Percentiles rank a stretch among this genome's conserved stretches.
Evolutionary conservation across 2,888 invertebrate species (phyloP).

Genomic region (Linyphia triangularis): DNA sequence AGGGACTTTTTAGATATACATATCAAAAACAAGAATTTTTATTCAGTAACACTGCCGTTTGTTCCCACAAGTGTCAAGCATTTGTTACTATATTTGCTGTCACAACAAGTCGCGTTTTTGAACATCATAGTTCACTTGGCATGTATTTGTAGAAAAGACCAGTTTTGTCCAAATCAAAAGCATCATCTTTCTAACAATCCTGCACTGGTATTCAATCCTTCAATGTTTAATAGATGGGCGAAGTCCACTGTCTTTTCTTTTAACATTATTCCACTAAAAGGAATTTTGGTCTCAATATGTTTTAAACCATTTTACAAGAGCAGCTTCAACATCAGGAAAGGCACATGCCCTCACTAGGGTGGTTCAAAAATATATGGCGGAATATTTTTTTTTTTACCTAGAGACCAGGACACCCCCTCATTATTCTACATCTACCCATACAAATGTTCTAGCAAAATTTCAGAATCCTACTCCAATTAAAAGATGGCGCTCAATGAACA

Average conservation of each 20-base stretch:
- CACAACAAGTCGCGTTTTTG: background rate
- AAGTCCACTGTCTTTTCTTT: conserved; percentile 10
- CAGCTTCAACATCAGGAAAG: background rate
- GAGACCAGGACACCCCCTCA: too few relatives aligned
- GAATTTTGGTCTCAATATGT: too few relatives aligned
- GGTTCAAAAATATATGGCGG: too few relatives aligned
- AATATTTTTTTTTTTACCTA: too few relatives aligned
- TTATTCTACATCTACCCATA: too few relatives aligned
- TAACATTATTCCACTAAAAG: too few relatives aligned
- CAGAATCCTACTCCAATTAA: too few relatives aligned
- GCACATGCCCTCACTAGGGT: too few relatives aligned
- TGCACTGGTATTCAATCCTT: too few relatives aligned
- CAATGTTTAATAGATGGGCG: background rate
- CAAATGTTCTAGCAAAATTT: too few relatives aligned
- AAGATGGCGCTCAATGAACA: too few relatives aligned
- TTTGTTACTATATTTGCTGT: background rate
- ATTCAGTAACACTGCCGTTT: conserved; percentile 78
- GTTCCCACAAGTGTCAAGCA: conserved; percentile 78
- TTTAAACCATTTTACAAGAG: background rate
- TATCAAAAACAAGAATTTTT: conserved; percentile 78
- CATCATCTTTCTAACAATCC: background rate
- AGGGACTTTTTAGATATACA: conserved; percentile 78
- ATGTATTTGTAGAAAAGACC: background rate
- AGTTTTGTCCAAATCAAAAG: conserved; percentile 1
- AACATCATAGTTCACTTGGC: background rate